Evolutionary conservation across 2,113 vertebrate genomes (phyloP), one percentile per base, ranked within the genome.

Genomic region (Passer montanus): DNA sequence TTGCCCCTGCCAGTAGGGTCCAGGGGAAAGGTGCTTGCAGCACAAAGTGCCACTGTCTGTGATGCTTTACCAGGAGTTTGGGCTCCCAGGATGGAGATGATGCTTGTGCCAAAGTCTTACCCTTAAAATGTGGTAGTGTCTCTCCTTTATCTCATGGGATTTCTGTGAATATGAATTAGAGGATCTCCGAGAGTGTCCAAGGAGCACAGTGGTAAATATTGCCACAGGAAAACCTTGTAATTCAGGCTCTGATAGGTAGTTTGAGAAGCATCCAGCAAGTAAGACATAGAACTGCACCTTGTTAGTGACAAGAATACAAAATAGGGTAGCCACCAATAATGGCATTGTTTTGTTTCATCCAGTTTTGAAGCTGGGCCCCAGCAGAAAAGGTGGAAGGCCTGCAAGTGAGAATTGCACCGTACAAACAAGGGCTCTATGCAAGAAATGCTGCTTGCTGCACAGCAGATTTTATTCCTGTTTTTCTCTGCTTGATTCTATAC

Each of bases 261-360:
- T 87, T 68, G 70, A 76, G 62, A 87, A 82, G 20, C 66, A 87
- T 78, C 44, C 60, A 68, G 35, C 58, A 82, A 89, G 37, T 63
- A 82, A 75, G 73, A 75, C 26, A 23, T 8, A 41, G 41, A 37
- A 15, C 56, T 84, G 60, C 68, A 89, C 47, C 15, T 72, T 81
- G n/a, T 84, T 86, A 41, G 73, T 12, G n/a, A 84, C 47, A 39
- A 63, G 44, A 92, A 78, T 37, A 33, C 44, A 72, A 84, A 87
- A 52, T 13, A 78, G 64, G 49, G 52, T 44, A 56, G 64, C 66
- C 21, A 23, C 60, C 64, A 75, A 44, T 82, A 37, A 10, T 90
- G 56, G 56, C 44, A 26, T 70, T 77, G 43, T 55, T 76, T 62
- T 55, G 33, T 78, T 87, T 86, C 24, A 41, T 23, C 33, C 46